These are phyloP conservation scores for Bombus sibiricus DNA, from an alignment of 1,140 invertebrate species.

Conservation along the genomic window DNA sequence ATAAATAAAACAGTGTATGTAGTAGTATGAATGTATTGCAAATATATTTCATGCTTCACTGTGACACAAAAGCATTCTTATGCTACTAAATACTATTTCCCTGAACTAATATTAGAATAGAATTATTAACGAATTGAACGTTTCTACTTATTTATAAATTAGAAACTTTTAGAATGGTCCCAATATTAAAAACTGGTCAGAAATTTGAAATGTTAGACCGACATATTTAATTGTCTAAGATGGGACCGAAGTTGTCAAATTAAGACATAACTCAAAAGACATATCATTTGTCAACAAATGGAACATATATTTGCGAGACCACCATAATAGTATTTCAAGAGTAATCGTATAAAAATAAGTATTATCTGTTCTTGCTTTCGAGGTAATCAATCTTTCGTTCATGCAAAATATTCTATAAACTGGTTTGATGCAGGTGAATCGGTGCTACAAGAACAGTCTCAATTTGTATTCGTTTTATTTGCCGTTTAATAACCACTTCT, in stretches of 20 bases:
- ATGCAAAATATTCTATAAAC: constrained; percentile 12
- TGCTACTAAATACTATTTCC: too few species aligned
- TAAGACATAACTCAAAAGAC: neutral
- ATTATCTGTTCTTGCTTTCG: neutral
- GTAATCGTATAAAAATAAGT: neutral
- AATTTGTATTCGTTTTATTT: neutral
- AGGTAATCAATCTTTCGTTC: neutral
- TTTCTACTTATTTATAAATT: too few species aligned
- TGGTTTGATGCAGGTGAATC: constrained; percentile 19
- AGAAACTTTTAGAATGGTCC: too few species aligned
- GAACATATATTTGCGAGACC: neutral
- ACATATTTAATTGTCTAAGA: neutral
- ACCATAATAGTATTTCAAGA: neutral
- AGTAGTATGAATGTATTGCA: too few species aligned
- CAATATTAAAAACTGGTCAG: too few species aligned
- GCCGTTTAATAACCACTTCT: neutral
- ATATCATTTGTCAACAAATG: neutral
- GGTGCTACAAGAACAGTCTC: neutral
- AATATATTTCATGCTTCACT: too few species aligned
- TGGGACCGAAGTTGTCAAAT: neutral
- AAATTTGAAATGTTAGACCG: neutral
- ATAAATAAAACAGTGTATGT: too few species aligned
- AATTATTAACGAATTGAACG: too few species aligned
- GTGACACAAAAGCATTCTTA: too few species aligned
- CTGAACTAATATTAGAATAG: too few species aligned